A percentile compares a stretch with the other conserved stretches of the same genome.
phyloP scores from a whole-genome alignment of 2,797 vertebrate genomes.

The Enteromius argenteus region DNA sequence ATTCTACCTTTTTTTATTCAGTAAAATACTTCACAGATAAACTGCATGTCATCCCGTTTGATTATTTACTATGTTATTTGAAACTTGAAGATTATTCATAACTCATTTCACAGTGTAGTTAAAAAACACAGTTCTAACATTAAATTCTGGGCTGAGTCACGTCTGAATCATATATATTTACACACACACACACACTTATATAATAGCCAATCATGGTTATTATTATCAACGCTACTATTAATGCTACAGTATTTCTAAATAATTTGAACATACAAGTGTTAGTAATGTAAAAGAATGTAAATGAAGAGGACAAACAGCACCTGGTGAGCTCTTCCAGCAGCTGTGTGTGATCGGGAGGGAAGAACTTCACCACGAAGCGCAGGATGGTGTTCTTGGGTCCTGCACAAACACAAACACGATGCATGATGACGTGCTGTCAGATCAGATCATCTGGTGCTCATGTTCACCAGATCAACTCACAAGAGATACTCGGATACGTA shows the following conservation, averaged over 20 bases:
- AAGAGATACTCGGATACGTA: constrained; percentile 65
- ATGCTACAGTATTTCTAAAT: too few relatives aligned
- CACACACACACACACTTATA: too few relatives aligned
- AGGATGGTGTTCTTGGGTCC: constrained; percentile 91
- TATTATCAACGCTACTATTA: not conserved
- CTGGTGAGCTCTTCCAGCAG: constrained; percentile 95
- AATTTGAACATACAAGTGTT: not conserved
- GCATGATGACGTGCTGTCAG: not conserved
- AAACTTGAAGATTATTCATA: too few relatives aligned
- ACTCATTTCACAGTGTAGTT: too few relatives aligned
- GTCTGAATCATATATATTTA: too few relatives aligned
- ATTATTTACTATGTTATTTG: not conserved
- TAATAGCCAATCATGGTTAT: not conserved
- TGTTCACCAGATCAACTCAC: not conserved
- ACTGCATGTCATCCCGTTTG: not conserved
- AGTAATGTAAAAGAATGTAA: not conserved
- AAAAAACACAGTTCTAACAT: too few relatives aligned
- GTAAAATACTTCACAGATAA: not conserved
- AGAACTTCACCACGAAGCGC: constrained; percentile 97
- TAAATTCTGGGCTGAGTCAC: too few relatives aligned
- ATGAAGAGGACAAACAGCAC: constrained; percentile 53
- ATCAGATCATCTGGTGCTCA: not conserved
- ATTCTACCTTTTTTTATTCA: not conserved
- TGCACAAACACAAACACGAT: constrained; percentile 60
- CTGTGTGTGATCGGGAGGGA: constrained; percentile 93